A percentile compares a stretch with the other conserved stretches of the same genome.
These are phyloP conservation scores for Aplochiton taeniatus DNA, from an alignment of 2,797 vertebrate genomes.

Conservation along the genomic window DNA sequence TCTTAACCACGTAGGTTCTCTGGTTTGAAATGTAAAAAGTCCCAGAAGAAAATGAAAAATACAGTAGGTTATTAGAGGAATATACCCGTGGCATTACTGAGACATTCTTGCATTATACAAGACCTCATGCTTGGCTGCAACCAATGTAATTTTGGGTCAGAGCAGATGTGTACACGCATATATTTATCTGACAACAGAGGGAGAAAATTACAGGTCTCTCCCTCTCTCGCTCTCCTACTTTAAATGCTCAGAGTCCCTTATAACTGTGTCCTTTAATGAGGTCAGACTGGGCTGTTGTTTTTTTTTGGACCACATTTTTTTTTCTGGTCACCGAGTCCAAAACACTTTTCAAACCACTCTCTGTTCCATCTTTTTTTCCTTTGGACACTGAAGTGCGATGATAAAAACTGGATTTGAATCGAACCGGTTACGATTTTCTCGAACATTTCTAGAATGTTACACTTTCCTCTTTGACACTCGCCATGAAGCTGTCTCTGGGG, in stretches of 20 bases:
- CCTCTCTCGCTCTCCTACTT: too few relatives aligned
- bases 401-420: too few relatives aligned
- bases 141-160: conserved; percentile 67
- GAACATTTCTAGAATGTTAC: too few relatives aligned
- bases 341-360: too few relatives aligned
- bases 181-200: conserved; percentile 69
- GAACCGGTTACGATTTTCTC: too few relatives aligned
- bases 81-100: conserved; percentile 43
- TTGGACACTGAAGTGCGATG: neutral
- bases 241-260: conserved; percentile 49
- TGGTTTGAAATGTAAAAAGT: conserved; percentile 18
- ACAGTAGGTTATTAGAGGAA: conserved; percentile 51
- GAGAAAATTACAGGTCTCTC: conserved; percentile 70
- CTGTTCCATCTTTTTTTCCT: too few relatives aligned
- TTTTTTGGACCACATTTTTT: conserved; percentile 54
- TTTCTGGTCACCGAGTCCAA: too few relatives aligned
- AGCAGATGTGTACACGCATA: conserved; percentile 64
- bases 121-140: conserved; percentile 50
- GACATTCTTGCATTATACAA: conserved; percentile 52
- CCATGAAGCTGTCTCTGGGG: too few relatives aligned
- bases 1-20: conserved; percentile 20
- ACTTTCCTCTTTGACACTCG: too few relatives aligned
- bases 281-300: conserved; percentile 47
- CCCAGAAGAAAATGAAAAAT: conserved; percentile 40
- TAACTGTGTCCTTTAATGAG: conserved; percentile 54